These are phyloP conservation scores for Nesogale talazaci DNA, from an alignment of 2,113 vertebrate genomes.

Conservation along the genomic window DNA sequence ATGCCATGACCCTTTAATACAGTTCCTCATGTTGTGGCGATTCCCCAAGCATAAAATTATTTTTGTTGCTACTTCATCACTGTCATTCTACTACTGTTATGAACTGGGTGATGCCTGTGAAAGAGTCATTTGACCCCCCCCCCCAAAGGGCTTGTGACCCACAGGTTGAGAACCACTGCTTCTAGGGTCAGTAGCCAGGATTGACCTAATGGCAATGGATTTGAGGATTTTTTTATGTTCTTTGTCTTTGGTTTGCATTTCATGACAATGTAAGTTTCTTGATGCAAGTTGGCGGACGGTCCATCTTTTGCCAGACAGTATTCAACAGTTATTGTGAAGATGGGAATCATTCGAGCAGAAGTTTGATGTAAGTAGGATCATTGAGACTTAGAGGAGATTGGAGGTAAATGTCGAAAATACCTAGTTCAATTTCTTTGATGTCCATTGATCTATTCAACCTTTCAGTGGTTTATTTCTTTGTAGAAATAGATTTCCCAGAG, in stretches of 20 bases:
- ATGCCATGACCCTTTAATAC: too few relatives aligned
- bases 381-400: not conserved
- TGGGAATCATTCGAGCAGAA: not conserved
- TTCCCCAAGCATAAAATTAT: too few relatives aligned
- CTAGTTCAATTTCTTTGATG: not conserved
- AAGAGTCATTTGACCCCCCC: too few relatives aligned
- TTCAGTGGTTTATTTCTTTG: not conserved
- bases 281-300: not conserved
- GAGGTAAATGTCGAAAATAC: not conserved
- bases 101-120: too few relatives aligned
- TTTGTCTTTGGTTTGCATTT: constrained; percentile 35
- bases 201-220: not conserved
- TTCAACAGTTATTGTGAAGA: not conserved
- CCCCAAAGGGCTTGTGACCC: too few relatives aligned
- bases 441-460: not conserved
- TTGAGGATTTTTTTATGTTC: not conserved
- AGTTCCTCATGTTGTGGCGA: too few relatives aligned
- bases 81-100: too few relatives aligned
- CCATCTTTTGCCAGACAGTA: constrained; percentile 2
- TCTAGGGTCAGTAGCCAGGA: not conserved
- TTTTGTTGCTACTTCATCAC: too few relatives aligned
- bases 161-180: too few relatives aligned
- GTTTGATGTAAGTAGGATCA: not conserved
- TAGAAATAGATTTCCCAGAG: not conserved
- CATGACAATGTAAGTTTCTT: not conserved